Evolutionary conservation across 1,140 invertebrate species (phyloP), one percentile per base, ranked within the genome.

Genomic region (Papilio xuthus): DNA sequence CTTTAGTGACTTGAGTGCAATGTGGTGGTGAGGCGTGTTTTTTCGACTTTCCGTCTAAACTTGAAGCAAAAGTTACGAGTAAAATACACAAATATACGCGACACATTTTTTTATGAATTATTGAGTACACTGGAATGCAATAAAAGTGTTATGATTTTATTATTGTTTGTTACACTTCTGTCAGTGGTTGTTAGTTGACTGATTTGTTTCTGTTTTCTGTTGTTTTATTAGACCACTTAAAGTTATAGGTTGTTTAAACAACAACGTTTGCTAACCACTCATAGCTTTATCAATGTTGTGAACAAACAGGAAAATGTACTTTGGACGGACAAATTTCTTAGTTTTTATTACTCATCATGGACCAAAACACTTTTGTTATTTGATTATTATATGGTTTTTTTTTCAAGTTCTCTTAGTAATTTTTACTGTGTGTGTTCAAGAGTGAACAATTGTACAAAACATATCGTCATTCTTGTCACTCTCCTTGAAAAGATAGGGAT

Each of bases 1-100:
- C 87, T 86, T 91, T 91, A 13, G 89, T 84, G 9, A 91, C 82
- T 80, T 84, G 83, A 20, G 90, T 91, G 71, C 90, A 91, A 81
- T 91, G 89, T 9, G 90, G 90, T 15, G 89, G 88, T 42, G 79
- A 82, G 50, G n/a, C 73, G 73, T 20, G 50, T 53, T 80, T 86
- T 56, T 86, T 88, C 26, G 63, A 67, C 69, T 85, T 85, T 32
- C 77, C 84, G 42, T 84, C 56, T 56, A 79, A 79, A 32, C 78
- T 70, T 6, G 50, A 44, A 50, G 41, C 71, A 10, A 73, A 73
- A 42, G 20, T 50, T 26, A 73, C 28, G 23, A 73, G 23, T 6
- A 73, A 28, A 73, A 73, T 47, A 37, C 18, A 70, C 1, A 70
- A 41, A n/a, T 42, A 70, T 20, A 70, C 3, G 0, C 69, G 69